These are phyloP conservation scores for Zenarchopterus dispar DNA, from an alignment of 2,797 vertebrate species.

Conservation along the genomic window DNA sequence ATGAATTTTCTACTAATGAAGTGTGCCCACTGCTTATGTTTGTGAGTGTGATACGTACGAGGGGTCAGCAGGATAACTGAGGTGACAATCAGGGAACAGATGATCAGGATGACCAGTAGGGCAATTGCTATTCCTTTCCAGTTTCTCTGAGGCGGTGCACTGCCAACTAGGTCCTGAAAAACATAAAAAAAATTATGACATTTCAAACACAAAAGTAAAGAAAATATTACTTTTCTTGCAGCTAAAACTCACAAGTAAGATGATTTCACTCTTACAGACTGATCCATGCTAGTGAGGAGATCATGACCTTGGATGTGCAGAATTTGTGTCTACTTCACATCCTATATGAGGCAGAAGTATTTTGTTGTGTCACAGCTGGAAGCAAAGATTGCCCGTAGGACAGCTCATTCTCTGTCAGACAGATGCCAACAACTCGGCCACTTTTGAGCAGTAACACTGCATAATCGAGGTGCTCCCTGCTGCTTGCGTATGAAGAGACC, in stretches of 20 bases:
- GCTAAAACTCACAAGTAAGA: background rate
- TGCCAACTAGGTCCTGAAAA: slow-evolving; percentile 95
- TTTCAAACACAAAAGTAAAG: background rate
- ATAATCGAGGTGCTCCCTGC: slow-evolving; percentile 52
- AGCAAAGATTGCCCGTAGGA: slow-evolving; percentile 41
- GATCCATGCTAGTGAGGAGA: background rate
- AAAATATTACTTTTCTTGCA: background rate
- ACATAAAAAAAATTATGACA: slow-evolving; percentile 27
- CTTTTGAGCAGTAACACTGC: slow-evolving; percentile 46
- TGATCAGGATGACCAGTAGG: slow-evolving; percentile 95
- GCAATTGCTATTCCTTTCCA: slow-evolving; percentile 99
- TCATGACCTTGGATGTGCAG: slow-evolving; percentile 13
- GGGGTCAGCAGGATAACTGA: slow-evolving; percentile 97
- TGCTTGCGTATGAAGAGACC: slow-evolving; percentile 46
- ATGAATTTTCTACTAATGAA: background rate
- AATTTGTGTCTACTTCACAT: slow-evolving; percentile 19
- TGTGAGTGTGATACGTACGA: slow-evolving; percentile 79
- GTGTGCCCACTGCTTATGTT: background rate
- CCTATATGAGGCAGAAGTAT: slow-evolving; percentile 25
- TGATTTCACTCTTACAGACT: slow-evolving; percentile 1
- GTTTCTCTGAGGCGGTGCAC: slow-evolving; percentile 93
- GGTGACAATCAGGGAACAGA: slow-evolving; percentile 98
- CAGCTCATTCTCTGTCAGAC: slow-evolving; percentile 46
- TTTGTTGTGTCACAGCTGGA: slow-evolving; percentile 36
- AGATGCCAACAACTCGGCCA: slow-evolving; percentile 44